A percentile compares a stretch with the other conserved stretches of the same genome.
Conservation (phyloP, 2,797 vertebrate species). For the Artibeus lituratus region DNA sequence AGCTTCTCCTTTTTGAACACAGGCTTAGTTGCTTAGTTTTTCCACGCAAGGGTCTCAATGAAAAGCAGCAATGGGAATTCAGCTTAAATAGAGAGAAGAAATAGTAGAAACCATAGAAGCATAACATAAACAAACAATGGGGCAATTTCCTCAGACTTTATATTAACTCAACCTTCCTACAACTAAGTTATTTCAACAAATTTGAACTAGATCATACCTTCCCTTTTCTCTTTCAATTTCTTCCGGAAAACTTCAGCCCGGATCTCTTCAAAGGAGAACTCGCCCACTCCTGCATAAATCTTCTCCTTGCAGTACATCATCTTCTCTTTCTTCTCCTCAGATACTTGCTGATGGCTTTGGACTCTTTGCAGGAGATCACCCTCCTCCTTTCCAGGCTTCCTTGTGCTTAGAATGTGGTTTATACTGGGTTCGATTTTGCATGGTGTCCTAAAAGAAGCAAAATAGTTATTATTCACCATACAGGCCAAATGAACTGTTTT, state of each 20-base stretch:
- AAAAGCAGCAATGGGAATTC: neutral
- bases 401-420: conserved; percentile 89
- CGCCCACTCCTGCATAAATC: conserved; percentile 90
- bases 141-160: neutral
- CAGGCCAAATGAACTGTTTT: conserved; percentile 3
- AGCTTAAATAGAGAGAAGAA: neutral
- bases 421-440: conserved; percentile 95
- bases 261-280: conserved; percentile 97
- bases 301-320: conserved; percentile 96
- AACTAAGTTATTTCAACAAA: conserved; percentile 12
- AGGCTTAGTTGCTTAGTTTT: neutral
- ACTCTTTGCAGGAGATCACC: conserved; percentile 91
- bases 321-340: conserved; percentile 85
- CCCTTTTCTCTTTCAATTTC: conserved; percentile 80
- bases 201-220: conserved; percentile 77
- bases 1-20: neutral
- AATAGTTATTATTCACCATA: conserved; percentile 16
- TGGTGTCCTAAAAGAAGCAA: conserved; percentile 87
- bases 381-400: conserved; percentile 89
- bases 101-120: neutral
- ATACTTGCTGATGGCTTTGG: conserved; percentile 86
- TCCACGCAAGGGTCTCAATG: neutral
- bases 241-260: conserved; percentile 92
- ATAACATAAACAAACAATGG: neutral
- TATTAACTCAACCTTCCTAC: neutral